A percentile compares a stretch with the other conserved stretches of the same genome.
phyloP scores from a whole-genome alignment of 2,797 vertebrate species.

The Pangasius macronema region DNA sequence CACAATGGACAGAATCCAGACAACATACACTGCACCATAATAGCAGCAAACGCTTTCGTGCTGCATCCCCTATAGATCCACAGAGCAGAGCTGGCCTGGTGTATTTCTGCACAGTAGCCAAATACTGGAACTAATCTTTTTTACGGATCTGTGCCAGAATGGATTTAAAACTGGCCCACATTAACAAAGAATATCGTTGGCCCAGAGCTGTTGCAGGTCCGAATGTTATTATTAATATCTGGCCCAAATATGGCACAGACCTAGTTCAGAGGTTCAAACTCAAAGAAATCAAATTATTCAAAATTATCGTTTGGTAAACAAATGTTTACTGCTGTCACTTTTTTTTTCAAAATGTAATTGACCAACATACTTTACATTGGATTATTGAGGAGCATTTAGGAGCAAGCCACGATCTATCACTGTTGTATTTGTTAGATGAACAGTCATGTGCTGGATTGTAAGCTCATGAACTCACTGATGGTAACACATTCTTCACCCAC shows the following conservation, averaged over 20 bases:
- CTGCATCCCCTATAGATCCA: neutral
- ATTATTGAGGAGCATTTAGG: neutral
- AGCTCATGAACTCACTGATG: neutral
- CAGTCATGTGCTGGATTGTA: neutral
- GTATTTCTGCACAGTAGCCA: neutral
- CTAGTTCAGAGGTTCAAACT: neutral
- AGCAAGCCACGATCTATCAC: neutral
- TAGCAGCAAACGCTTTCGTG: neutral
- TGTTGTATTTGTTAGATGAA: neutral
- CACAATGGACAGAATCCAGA: neutral
- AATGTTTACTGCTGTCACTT: neutral
- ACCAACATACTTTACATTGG: neutral
- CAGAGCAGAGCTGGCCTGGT: neutral
- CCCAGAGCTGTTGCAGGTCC: neutral
- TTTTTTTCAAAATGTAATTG: neutral
- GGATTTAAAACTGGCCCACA: neutral
- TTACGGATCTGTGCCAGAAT: neutral
- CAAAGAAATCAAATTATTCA: neutral
- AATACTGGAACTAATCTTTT: neutral
- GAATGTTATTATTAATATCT: neutral
- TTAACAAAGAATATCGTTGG: slow-evolving; percentile 9
- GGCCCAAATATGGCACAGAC: neutral
- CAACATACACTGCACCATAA: neutral
- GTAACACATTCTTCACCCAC: neutral
- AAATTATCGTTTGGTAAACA: neutral